These are phyloP conservation scores for Drosophila silvestris DNA, from an alignment of 2,888 invertebrate genomes.

Conservation along the genomic window DNA sequence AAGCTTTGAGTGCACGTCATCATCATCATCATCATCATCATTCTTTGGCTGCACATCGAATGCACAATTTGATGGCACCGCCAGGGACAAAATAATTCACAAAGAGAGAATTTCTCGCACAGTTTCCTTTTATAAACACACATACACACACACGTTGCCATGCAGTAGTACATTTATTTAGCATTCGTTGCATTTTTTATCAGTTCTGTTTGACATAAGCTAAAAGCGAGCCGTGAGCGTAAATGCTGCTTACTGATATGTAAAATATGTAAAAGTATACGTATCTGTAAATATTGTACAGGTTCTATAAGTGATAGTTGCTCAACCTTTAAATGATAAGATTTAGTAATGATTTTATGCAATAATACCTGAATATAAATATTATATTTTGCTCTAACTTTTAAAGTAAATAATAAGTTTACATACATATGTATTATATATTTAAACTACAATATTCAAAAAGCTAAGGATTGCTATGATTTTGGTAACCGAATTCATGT, in stretches of 20 bases:
- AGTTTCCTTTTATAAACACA: slow-evolving; percentile 51
- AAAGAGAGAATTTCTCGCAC: slow-evolving; percentile 72
- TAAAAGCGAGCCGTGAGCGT: background rate
- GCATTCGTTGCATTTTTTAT: slow-evolving; percentile 29
- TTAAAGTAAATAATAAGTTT: background rate
- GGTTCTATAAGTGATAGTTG: background rate
- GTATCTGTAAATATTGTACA: background rate
- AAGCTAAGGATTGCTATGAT: background rate
- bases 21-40: slow-evolving; percentile 3
- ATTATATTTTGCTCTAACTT: background rate
- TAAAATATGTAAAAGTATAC: background rate
- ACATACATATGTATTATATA: background rate
- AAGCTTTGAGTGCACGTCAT: slow-evolving; percentile 8
- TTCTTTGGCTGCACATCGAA: slow-evolving; percentile 27
- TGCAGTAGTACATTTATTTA: slow-evolving; percentile 40
- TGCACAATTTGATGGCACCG: slow-evolving; percentile 51
- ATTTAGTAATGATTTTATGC: background rate
- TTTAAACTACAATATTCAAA: background rate
- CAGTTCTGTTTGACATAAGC: slow-evolving; percentile 10
- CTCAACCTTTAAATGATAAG: background rate
- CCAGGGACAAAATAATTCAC: slow-evolving; percentile 61
- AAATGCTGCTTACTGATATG: slow-evolving; percentile 15
- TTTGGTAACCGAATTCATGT: background rate
- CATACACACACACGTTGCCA: slow-evolving; percentile 4
- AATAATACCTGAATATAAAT: background rate